Evolutionary conservation across 2,113 vertebrate species (phyloP), one percentile per base, ranked within the genome.

Genomic region (Psophia crepitans): DNA sequence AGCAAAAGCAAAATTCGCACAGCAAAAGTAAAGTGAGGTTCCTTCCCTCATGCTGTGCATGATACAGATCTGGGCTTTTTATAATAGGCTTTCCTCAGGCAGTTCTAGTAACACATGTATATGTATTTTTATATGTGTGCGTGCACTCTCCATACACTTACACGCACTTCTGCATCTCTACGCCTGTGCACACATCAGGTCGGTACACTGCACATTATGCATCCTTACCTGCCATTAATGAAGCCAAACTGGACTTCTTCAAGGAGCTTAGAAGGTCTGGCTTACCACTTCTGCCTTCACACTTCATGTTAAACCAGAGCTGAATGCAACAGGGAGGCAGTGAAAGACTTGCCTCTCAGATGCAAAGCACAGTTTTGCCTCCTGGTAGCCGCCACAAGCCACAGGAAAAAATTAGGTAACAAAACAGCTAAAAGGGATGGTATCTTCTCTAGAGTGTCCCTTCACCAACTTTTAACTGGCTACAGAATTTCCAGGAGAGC

Each of bases 91-190:
- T 68, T 68, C 35, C n/a, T 56, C 49, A 74, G 20, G 14, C 21
- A 58, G 14, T 4, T 8, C 24, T 19, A 35, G 53, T 8, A 48
- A 32, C 3, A 2, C 2, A 5, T 20, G 0, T n/a, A 2, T 49
- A 56, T 4, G 10, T 53, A 53, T 53, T 53, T 4, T 60, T 66
- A 1, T n/a, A 9, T 14, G 24, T 43, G 16, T 49, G 16, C 1
- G 1, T 22, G 39, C 18, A 11, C n/a, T 63, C 15, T 49, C 8
- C 33, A 24, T 46, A 5, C 21, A 9, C 33, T 24, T 61, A 2
- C 0, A 7, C 28, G n/a, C 24, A 3, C 37, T 28, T 39, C 20
- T 37, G 11, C 23, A 18, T 91, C 53, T 22, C n/a, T 24, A 3
- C 1, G 1, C 28, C 61, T 60, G 44, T 2, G 14, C 9, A 16